Percentiles rank a stretch among this genome's conserved stretches.
Evolutionary conservation across 2,797 vertebrate species (phyloP).

Genomic region (Mormyrus proboscirostris): DNA sequence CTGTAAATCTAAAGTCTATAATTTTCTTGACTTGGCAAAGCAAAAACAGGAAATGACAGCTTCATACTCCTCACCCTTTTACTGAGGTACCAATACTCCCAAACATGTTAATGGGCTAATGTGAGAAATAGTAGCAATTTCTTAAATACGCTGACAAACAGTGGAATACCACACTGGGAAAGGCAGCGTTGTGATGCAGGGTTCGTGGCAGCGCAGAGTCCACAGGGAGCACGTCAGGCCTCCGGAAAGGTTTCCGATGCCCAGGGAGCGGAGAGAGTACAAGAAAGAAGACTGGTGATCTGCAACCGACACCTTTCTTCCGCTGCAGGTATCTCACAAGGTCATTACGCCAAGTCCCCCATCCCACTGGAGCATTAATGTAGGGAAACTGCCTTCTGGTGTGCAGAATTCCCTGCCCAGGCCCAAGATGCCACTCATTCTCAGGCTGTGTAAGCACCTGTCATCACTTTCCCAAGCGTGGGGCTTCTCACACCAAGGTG

Average conservation of each 20-base stretch:
- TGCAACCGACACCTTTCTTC: neutral
- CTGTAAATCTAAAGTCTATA: neutral
- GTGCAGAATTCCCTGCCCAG: neutral
- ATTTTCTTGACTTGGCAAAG: conserved; percentile 6
- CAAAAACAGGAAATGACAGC: neutral
- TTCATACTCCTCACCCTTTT: neutral
- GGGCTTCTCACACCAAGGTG: neutral
- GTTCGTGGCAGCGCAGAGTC: neutral
- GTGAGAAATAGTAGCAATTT: neutral
- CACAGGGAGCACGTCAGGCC: neutral
- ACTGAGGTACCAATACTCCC: neutral
- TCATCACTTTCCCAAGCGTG: neutral
- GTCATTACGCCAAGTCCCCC: neutral
- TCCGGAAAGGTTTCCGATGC: neutral
- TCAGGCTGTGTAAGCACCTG: neutral
- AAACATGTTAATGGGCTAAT: neutral
- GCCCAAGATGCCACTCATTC: neutral
- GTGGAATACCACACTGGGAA: neutral
- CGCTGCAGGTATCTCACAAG: conserved; percentile 4
- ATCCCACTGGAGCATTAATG: neutral
- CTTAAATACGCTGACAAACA: neutral
- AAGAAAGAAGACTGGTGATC: neutral
- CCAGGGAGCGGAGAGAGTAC: neutral
- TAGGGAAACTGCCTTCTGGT: neutral
- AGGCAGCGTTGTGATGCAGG: neutral